phyloP scores from a whole-genome alignment of 1,140 invertebrate species.

The Diorhabda sublineata region DNA sequence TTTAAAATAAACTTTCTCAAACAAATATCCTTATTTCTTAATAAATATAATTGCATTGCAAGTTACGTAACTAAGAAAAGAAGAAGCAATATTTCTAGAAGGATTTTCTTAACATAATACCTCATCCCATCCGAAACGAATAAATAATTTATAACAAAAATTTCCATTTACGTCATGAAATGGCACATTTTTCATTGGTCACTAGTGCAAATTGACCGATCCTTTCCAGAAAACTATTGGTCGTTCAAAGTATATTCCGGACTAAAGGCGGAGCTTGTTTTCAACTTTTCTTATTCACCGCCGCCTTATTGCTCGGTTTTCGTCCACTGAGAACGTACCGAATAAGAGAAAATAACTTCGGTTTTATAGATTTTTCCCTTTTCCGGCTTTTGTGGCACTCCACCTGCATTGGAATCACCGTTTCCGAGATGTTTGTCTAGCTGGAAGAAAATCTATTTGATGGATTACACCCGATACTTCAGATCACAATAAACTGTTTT shows the following conservation, averaged over 20 bases:
- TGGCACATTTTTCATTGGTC: conserved; percentile 33
- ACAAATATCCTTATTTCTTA: neutral
- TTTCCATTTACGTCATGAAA: conserved; percentile 35
- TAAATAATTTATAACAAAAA: conserved; percentile 41
- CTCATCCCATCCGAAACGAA: conserved; percentile 30
- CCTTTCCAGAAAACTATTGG: conserved; percentile 36
- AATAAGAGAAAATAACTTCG: conserved; percentile 32
- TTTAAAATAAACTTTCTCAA: too few relatives aligned
- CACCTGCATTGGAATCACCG: conserved; percentile 24
- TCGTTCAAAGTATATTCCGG: conserved; percentile 24
- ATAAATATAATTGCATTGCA: conserved; percentile 1
- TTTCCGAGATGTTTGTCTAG: neutral
- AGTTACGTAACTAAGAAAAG: conserved; percentile 6
- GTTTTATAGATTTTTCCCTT: conserved; percentile 32
- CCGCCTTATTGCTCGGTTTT: conserved; percentile 37
- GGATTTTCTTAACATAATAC: conserved; percentile 5
- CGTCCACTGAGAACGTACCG: conserved; percentile 32
- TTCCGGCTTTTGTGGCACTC: conserved; percentile 9
- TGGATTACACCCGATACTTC: neutral
- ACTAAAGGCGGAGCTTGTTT: conserved; percentile 33
- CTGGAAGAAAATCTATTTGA: neutral
- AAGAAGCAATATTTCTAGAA: conserved; percentile 21
- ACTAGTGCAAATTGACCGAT: conserved; percentile 34
- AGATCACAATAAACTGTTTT: neutral
- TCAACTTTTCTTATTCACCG: conserved; percentile 35